Evolutionary conservation across 2,113 vertebrate species (phyloP).

Genomic region (Serinus canaria): DNA sequence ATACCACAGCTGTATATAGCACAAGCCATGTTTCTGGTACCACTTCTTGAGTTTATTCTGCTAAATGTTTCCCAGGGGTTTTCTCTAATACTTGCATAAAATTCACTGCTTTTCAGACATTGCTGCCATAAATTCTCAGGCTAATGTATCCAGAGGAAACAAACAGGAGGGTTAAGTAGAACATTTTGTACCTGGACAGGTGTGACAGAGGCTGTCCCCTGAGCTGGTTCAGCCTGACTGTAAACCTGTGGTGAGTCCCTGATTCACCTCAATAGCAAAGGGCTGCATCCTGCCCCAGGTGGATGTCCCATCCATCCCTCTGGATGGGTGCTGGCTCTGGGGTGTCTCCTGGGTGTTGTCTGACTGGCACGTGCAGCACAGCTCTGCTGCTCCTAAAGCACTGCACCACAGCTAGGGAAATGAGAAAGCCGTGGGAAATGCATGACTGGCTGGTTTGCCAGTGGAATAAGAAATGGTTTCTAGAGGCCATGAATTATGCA

Average conservation of each 20-base stretch:
- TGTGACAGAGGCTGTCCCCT: background rate
- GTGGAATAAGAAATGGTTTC: background rate
- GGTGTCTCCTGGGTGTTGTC: background rate
- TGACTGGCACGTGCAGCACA: background rate
- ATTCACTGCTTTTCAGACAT: background rate
- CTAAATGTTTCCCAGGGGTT: background rate
- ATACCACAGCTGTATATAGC: background rate
- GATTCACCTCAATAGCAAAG: background rate
- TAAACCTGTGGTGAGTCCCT: background rate
- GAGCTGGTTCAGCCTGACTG: background rate
- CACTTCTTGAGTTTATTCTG: background rate
- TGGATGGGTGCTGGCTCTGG: background rate
- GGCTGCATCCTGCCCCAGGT: background rate
- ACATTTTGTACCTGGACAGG: background rate
- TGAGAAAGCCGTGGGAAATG: background rate
- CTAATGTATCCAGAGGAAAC: background rate
- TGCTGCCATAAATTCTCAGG: background rate
- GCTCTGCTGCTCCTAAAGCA: background rate
- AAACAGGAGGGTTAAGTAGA: background rate
- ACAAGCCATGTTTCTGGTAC: background rate
- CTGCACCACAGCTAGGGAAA: background rate
- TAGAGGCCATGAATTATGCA: background rate
- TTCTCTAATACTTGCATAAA: background rate
- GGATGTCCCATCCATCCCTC: accelerated
- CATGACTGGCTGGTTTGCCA: background rate